Percentiles rank a stretch among this genome's conserved stretches.
These are phyloP conservation scores for Cybosia mesomella DNA, from an alignment of 2,888 invertebrate species.

Conservation along the genomic window DNA sequence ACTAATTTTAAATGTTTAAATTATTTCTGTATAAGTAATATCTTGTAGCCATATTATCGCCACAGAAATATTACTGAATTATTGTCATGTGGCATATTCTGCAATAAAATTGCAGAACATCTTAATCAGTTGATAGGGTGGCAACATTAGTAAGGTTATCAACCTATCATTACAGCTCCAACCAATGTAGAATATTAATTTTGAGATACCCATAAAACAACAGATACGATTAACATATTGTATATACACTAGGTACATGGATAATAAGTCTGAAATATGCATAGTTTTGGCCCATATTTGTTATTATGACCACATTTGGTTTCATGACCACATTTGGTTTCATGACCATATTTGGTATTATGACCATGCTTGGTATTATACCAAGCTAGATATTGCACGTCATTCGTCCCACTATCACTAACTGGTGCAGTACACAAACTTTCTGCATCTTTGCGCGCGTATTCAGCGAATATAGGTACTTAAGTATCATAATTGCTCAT, in stretches of 20 bases:
- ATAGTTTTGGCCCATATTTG: not conserved
- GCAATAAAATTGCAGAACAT: not conserved
- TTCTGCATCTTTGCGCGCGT: too few species aligned
- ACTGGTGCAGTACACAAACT: too few species aligned
- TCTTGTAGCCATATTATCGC: not conserved
- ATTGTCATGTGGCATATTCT: not conserved
- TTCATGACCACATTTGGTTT: too few species aligned
- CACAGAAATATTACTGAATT: not conserved
- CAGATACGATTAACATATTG: not conserved
- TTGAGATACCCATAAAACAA: not conserved
- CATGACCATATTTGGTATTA: too few species aligned
- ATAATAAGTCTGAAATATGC: too few species aligned
- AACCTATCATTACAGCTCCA: not conserved
- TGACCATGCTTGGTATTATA: too few species aligned
- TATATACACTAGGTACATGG: too few species aligned
- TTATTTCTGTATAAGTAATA: not conserved
- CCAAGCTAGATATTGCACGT: too few species aligned
- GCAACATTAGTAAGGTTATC: not conserved
- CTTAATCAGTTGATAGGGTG: not conserved
- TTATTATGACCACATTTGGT: not conserved
- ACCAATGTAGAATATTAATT: not conserved
- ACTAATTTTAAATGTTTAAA: not conserved
- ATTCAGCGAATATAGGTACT: too few species aligned
- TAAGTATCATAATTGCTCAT: too few species aligned
- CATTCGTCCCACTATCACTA: too few species aligned